A percentile compares a stretch with the other conserved stretches of the same genome.
Conservation (phyloP, 2,113 vertebrate genomes). For the Bos javanicus region DNA sequence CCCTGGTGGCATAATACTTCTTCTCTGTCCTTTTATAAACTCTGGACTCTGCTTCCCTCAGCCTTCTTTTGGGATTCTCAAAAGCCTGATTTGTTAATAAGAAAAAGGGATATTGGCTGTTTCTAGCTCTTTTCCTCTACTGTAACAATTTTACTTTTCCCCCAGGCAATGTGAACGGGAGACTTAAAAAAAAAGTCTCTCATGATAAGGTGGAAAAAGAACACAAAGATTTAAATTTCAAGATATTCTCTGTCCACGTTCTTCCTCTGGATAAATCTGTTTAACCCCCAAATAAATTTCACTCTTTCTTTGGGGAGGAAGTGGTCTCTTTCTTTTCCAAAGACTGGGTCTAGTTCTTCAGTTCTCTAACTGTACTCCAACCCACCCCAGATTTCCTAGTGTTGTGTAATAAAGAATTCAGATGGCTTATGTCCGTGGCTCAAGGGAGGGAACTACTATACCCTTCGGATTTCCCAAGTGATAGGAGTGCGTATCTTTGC, state of each 20-base stretch:
- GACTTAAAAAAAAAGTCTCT: not conserved
- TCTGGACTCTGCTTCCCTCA: not conserved
- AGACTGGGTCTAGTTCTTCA: not conserved
- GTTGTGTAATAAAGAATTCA: not conserved
- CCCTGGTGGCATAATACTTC: not conserved
- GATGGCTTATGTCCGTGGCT: not conserved
- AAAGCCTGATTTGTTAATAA: not conserved
- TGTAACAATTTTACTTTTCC: not conserved
- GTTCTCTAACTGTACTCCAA: not conserved
- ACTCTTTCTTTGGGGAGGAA: not conserved
- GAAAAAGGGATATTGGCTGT: not conserved
- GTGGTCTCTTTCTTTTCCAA: not conserved
- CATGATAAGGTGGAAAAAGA: not conserved
- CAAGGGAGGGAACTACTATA: not conserved
- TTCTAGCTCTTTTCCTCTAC: not conserved
- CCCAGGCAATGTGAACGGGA: not conserved
- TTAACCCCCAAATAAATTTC: not conserved
- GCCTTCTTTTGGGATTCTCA: not conserved
- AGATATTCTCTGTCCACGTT: not conserved
- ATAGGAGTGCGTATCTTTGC: not conserved
- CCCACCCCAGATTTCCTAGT: not conserved
- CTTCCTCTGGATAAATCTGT: not conserved
- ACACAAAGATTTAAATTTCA: not conserved
- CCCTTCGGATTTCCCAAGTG: not conserved
- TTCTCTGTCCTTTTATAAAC: not conserved